A percentile compares a stretch with the other conserved stretches of the same genome.
phyloP scores from a whole-genome alignment of 2,113 vertebrate genomes.

The Callionymus lyra region DNA sequence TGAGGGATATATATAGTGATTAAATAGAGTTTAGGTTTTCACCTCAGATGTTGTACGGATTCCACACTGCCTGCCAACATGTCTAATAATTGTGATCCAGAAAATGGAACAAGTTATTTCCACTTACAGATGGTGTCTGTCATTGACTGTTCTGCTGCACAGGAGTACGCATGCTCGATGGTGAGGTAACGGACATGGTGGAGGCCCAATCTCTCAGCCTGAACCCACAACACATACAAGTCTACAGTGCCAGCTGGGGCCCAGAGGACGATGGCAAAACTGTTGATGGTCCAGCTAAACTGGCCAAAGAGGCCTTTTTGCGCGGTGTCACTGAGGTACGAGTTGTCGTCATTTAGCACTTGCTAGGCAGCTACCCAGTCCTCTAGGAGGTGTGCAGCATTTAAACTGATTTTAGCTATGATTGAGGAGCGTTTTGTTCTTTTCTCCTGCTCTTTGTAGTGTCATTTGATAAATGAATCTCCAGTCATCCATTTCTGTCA shows the following conservation, averaged over 20 bases:
- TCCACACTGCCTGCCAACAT: too few relatives aligned
- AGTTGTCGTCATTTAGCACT: conserved; percentile 34
- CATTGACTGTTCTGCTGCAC: background rate
- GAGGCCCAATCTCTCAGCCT: conserved; percentile 93
- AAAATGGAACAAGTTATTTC: too few relatives aligned
- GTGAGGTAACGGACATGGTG: conserved; percentile 94
- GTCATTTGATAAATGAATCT: conserved; percentile 9
- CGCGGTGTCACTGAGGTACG: conserved; percentile 85
- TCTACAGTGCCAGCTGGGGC: conserved; percentile 92
- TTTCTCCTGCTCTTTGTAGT: conserved; percentile 4
- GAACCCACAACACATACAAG: conserved; percentile 86
- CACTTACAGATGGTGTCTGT: background rate
- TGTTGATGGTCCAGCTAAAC: conserved; percentile 88
- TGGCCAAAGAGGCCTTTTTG: conserved; percentile 90
- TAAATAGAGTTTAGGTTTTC: too few relatives aligned
- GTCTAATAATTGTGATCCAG: too few relatives aligned
- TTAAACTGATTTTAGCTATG: conserved; percentile 14
- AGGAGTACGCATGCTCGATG: conserved; percentile 96
- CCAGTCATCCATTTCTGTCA: conserved; percentile 1
- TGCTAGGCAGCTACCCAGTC: conserved; percentile 33
- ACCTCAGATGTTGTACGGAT: too few relatives aligned
- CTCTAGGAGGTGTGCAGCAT: conserved; percentile 25
- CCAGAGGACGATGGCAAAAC: conserved; percentile 95
- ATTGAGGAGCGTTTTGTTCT: conserved; percentile 21
- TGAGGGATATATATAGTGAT: too few relatives aligned